Evolutionary conservation across 2,888 invertebrate genomes (phyloP).

Genomic region (Drosophila aldrichi): DNA sequence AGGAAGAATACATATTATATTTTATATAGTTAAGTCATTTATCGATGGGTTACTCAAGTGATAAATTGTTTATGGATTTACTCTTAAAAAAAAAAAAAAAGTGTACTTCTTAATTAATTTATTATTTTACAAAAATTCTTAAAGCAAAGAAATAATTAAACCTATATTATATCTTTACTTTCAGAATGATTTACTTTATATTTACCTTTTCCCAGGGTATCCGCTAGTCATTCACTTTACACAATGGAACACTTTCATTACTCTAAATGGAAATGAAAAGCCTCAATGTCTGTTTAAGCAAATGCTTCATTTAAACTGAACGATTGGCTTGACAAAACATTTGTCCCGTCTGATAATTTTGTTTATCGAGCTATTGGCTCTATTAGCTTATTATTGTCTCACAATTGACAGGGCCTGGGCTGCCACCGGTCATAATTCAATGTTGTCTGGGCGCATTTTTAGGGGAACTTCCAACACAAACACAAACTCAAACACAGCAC

Average conservation of each 20-base stretch:
- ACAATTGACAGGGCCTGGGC: neutral
- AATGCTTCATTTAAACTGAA: conserved; percentile 53
- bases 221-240: no score
- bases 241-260: neutral
- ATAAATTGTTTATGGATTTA: no score
- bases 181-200: neutral
- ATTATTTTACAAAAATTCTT: no score
- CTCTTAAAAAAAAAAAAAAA: no score
- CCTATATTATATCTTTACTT: no score
- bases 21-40: no score
- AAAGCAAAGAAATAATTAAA: no score
- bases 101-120: no score
- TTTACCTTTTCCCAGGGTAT: conserved; percentile 1
- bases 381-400: conserved; percentile 38
- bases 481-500: neutral
- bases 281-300: neutral
- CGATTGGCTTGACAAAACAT: conserved; percentile 43
- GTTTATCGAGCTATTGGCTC: conserved; percentile 44
- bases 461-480: neutral
- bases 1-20: no score
- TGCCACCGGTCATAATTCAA: conserved; percentile 13
- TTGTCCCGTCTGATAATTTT: conserved; percentile 37
- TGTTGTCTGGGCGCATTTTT: conserved; percentile 8
- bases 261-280: conserved; percentile 24
- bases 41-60: no score